Conservation (phyloP, 1,140 invertebrate genomes). For the Stenopsyche tienmushanensis region DNA sequence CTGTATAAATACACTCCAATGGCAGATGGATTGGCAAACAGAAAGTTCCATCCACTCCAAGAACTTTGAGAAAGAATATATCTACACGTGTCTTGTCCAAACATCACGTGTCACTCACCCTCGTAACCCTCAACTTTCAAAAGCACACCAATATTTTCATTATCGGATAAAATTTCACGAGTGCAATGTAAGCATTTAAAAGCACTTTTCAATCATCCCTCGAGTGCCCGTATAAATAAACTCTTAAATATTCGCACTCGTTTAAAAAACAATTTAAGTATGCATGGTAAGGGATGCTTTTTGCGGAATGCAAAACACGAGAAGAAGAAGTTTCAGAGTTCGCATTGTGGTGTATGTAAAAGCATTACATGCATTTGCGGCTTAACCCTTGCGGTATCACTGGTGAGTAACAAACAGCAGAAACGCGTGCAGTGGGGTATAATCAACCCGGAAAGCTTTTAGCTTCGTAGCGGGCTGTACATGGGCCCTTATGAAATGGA, state of each 20-base stretch:
- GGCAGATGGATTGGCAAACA: not conserved
- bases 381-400: conserved; percentile 16
- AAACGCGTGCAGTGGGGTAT: conserved; percentile 25
- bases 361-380: not conserved
- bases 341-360: not conserved
- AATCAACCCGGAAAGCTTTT: conserved; percentile 35
- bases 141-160: not conserved
- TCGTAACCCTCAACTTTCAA: not conserved
- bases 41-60: not conserved
- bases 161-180: conserved; percentile 2
- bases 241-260: too few species aligned
- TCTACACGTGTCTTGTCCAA: not conserved
- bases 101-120: conserved; percentile 8
- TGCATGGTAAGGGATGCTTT: too few species aligned
- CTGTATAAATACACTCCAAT: not conserved
- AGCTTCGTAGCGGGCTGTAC: conserved; percentile 12
- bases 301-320: too few species aligned
- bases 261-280: too few species aligned
- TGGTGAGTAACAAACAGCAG: conserved; percentile 13
- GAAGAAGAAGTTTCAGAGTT: too few species aligned
- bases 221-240: too few species aligned
- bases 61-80: not conserved
- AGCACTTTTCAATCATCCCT: too few species aligned
- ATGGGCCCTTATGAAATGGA: conserved; percentile 5
- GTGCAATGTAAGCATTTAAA: too few species aligned